Percentiles rank a stretch among this genome's conserved stretches.
These are phyloP conservation scores for Hyposmocoma kahamanoa DNA, from an alignment of 1,140 invertebrate genomes.

Conservation along the genomic window DNA sequence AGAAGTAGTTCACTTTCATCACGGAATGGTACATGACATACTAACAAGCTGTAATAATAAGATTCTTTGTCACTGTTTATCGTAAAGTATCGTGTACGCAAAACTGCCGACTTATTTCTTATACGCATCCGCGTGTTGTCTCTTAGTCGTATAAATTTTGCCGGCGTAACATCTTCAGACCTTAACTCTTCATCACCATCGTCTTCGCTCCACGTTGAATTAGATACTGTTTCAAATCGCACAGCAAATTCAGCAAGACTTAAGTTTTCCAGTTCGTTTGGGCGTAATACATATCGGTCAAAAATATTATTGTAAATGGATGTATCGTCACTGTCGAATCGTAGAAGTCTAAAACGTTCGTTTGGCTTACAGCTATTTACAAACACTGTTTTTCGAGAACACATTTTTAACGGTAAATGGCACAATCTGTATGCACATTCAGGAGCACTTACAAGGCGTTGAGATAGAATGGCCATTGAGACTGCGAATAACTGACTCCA, in stretches of 20 bases:
- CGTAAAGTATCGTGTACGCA: conserved; percentile 24
- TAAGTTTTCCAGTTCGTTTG: conserved; percentile 14
- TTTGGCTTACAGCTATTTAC: conserved; percentile 23
- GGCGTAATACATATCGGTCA: conserved; percentile 11
- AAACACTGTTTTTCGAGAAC: conserved; percentile 21
- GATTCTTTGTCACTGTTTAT: conserved; percentile 23
- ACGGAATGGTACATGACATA: conserved; percentile 13
- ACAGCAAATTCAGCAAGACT: conserved; percentile 19
- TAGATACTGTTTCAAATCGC: conserved; percentile 10
- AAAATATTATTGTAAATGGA: conserved; percentile 14
- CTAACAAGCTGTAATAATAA: conserved; percentile 13
- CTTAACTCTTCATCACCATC: conserved; percentile 20
- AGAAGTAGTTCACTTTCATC: conserved; percentile 7
- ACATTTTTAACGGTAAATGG: conserved; percentile 21
- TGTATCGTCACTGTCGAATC: conserved; percentile 15
- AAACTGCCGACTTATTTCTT: conserved; percentile 20
- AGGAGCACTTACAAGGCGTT: conserved; percentile 17
- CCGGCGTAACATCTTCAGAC: conserved; percentile 8
- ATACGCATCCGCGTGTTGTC: conserved; percentile 28
- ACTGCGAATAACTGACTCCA: conserved; percentile 19
- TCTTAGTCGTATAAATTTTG: conserved; percentile 13
- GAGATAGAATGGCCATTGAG: conserved; percentile 18
- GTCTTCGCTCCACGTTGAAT: conserved; percentile 14
- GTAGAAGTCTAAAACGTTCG: conserved; percentile 19
- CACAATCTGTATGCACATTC: conserved; percentile 19